Conservation (phyloP, 1,140 invertebrate species). For the Xylocopa sonorina region DNA sequence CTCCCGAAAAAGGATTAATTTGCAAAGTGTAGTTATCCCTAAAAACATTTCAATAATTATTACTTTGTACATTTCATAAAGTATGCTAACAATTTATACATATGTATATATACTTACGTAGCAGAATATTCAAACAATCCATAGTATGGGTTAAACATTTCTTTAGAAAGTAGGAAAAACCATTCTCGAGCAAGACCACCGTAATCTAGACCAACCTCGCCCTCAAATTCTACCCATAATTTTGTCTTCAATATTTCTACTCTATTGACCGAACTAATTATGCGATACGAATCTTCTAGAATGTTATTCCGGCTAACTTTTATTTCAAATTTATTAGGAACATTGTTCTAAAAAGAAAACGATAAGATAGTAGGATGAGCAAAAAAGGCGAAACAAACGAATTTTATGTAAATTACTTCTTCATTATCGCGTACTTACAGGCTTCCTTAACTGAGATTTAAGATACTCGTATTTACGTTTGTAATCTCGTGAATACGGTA, state of each 20-base stretch:
- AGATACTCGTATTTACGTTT: constrained; percentile 99
- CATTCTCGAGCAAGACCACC: constrained; percentile 98
- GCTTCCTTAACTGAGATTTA: constrained; percentile 96
- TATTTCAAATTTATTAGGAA: constrained; percentile 99
- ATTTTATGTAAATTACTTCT: background rate
- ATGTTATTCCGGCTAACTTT: constrained; percentile 95
- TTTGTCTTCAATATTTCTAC: constrained; percentile 97
- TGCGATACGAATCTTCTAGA: constrained; percentile 97
- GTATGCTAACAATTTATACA: constrained; percentile 7
- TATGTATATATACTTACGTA: constrained; percentile 82
- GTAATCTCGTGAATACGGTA: constrained; percentile 98
- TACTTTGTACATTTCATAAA: constrained; percentile 12
- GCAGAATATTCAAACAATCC: constrained; percentile 99
- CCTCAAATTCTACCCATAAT: constrained; percentile 99
- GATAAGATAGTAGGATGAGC: constrained; percentile 48
- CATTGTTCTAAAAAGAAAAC: constrained; percentile 89
- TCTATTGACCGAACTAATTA: constrained; percentile 92
- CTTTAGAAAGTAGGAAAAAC: constrained; percentile 99
- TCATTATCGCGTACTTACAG: constrained; percentile 85
- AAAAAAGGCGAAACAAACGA: background rate
- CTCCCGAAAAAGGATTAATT: constrained; percentile 98
- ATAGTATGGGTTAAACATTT: constrained; percentile 99
- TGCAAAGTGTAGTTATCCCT: constrained; percentile 99
- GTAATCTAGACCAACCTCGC: constrained; percentile 98
- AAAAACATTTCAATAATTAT: constrained; percentile 69